Base-by-base conservation (phyloP, 2,888 invertebrate genomes). In the Ethmia dodecea region DNA sequence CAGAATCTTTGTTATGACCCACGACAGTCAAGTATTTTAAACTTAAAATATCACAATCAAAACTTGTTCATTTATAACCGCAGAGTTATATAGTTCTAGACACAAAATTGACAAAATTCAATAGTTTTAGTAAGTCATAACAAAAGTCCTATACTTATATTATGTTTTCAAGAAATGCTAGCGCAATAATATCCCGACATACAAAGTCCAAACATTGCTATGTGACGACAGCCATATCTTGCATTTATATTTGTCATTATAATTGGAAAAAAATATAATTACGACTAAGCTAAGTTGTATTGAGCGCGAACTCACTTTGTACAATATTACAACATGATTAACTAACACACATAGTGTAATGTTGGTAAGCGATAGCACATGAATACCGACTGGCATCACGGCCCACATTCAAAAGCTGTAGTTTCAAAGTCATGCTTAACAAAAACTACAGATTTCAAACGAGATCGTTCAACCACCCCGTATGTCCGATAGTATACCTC, bases 251-350 rank as follows among this genome's bases (percentile, higher is more conserved):
- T 55, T 55, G 56, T 60, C 57, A 57, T 57, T 56, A 49, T 44
- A 51, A 48, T 52, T 56, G 59, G 55, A 63, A 67, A 61, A 47
- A 51, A 60, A 39, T 59, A 65, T 54, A 60, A 58, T 67, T 62
- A 72, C 55, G 55, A 65, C 74, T 79, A 81, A 72, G 65, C 79
- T 81, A 81, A 68, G 55, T 75, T 74, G 76, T 77, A 76, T 75
- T 80, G 86, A 84, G 84, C 84, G 72, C 56, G 56, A 72, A 80
- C 83, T 75, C 84, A 73, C 76, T 84, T 84, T 84, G 84, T 84
- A 84, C 86, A 84, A 74, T 77, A 76, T 78, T 74, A 80, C 73
- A 74, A 71, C 59, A 66, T 62, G 73, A 68, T 71, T n/a, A 69
- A 38, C 38, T 38, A 35, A 68, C 60, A 74, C 72, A 75, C 65